Base-by-base conservation (phyloP, 2,888 invertebrate genomes). In the Pseudoips prasinana region DNA sequence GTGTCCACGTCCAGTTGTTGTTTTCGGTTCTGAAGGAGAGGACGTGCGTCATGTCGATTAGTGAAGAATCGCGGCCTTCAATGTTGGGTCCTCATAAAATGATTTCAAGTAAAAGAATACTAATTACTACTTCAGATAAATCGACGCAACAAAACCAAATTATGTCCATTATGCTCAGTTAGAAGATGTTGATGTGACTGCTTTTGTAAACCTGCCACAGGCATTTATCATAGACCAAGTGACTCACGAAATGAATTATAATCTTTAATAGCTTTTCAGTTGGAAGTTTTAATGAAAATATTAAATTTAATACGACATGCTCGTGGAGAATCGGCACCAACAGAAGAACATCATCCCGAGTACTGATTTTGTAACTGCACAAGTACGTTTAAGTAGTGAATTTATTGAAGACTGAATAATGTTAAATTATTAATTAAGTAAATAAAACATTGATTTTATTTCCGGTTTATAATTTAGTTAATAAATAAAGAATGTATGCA, bases 301-400 rank as follows among this genome's bases (percentile, higher is more conserved):
- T 6, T 35, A 4, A 22, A 35, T 25, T 6, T 25, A 29, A 35
- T 29, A 25, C 8, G 8, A 1, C 17, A 29, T 1, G 29, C 34
- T 14, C 14, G 14, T 14, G 14, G 14, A 14, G 14, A 14, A 14
- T 14, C 14, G 14, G 2, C 14, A 14, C 14, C 14, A 14, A 14
- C 14, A 23, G 23, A 23, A 23, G 23, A 23, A 23, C 23, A 9
- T 9, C 10, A 9, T 23, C 23, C 23, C 23, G 10, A 8, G 26
- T 42, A 3, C 19, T 40, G 5, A 36, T 23, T 23, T 23, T 7
- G 23, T 23, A 23, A 23, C 23, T 10, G 10, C 23, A 23, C 10
- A 23, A 26, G 8, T 57, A 58, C 27, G 56, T 47, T 9, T 14
- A 29, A 10, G 25, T 35, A 7, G 32, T 25, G 11, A 32, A 19